Conservation (phyloP, 1,140 invertebrate genomes). For the Drosophila nigrodunni region DNA sequence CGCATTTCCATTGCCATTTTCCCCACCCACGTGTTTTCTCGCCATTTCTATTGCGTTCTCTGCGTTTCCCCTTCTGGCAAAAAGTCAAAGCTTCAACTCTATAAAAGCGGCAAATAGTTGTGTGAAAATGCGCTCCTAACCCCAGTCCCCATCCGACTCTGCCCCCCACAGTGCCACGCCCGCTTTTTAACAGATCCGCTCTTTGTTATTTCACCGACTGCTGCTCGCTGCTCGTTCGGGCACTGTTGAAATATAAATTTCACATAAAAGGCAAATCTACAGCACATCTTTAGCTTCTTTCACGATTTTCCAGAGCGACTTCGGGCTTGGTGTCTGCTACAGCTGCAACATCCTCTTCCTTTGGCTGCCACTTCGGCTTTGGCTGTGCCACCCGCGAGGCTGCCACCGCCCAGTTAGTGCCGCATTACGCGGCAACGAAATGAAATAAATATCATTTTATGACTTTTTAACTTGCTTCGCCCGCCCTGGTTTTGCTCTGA, state of each 20-base stretch:
- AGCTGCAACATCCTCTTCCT: constrained; percentile 10
- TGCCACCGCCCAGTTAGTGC: constrained; percentile 48
- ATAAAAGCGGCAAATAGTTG: constrained; percentile 79
- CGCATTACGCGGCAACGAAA: constrained; percentile 71
- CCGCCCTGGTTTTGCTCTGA: constrained; percentile 31
- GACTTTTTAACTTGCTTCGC: constrained; percentile 79
- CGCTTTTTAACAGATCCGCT: constrained; percentile 45
- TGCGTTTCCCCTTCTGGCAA: constrained; percentile 21
- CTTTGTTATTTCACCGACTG: constrained; percentile 52
- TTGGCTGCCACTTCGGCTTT: constrained; percentile 1
- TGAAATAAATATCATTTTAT: constrained; percentile 83
- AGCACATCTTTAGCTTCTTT: constrained; percentile 49
- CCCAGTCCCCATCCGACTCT: not conserved
- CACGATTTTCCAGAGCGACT: constrained; percentile 3
- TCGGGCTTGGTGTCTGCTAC: constrained; percentile 22
- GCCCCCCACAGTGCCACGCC: constrained; percentile 5
- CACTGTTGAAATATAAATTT: constrained; percentile 72
- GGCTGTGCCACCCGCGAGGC: constrained; percentile 71
- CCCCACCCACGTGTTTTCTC: constrained; percentile 2
- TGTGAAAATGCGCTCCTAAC: constrained; percentile 52
- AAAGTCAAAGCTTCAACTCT: constrained; percentile 77
- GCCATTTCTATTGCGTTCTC: not conserved
- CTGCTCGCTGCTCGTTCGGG: constrained; percentile 1
- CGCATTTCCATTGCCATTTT: constrained; percentile 75
- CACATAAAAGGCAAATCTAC: constrained; percentile 81